Evolutionary conservation across 2,113 vertebrate species (phyloP).

Genomic region (Speoplatyrhinus poulsoni): DNA sequence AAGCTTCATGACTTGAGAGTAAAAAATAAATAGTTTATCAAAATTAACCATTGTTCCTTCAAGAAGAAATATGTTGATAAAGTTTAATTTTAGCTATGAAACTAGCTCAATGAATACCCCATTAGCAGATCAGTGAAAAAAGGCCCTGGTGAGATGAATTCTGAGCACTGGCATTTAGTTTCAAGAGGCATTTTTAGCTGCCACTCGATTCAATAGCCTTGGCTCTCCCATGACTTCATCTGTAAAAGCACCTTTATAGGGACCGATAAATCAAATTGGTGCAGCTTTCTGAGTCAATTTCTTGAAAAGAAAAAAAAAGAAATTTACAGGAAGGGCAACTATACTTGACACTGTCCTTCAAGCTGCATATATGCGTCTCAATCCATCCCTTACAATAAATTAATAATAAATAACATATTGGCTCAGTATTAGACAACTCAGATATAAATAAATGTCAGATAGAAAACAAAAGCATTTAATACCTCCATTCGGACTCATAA

Average conservation of each 20-base stretch:
- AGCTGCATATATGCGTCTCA: constrained; percentile 12
- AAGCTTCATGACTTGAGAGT: background rate
- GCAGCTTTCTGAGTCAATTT: constrained; percentile 19
- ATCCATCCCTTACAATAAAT: constrained; percentile 20
- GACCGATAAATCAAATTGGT: constrained; percentile 53
- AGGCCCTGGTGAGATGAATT: constrained; percentile 32
- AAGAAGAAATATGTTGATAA: background rate
- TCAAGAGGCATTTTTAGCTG: constrained; percentile 50
- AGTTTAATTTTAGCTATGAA: background rate
- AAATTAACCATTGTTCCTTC: background rate
- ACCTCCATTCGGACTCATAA: no score
- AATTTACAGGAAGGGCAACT: constrained; percentile 17
- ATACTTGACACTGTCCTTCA: constrained; percentile 21
- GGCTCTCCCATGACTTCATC: constrained; percentile 48
- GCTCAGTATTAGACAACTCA: no score
- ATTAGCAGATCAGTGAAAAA: constrained; percentile 27
- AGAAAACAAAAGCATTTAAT: background rate
- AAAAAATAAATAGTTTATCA: background rate
- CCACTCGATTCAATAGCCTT: constrained; percentile 45
- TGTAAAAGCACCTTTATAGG: constrained; percentile 50
- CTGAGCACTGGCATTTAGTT: constrained; percentile 58
- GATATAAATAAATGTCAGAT: no score
- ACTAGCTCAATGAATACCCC: constrained; percentile 24
- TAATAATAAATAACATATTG: no score
- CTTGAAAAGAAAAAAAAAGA: constrained; percentile 8